phyloP scores from a whole-genome alignment of 2,797 vertebrate species.

The Diglossa cyanea region DNA sequence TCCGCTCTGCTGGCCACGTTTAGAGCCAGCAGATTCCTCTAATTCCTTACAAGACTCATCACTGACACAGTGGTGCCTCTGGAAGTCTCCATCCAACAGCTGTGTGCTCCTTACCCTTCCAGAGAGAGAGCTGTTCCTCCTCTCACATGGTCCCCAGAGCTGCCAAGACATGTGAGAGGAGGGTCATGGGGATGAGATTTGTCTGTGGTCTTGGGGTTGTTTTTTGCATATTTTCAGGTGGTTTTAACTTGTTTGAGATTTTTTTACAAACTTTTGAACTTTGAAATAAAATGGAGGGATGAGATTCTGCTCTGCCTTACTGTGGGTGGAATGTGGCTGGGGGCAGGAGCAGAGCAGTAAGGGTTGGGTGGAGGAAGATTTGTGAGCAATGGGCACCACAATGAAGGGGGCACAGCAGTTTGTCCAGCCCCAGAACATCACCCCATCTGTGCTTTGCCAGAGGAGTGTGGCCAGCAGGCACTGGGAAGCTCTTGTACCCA shows the following conservation, averaged over 20 bases:
- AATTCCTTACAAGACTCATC: neutral
- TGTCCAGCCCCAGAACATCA: neutral
- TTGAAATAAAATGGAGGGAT: conserved; percentile 25
- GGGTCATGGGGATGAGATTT: neutral
- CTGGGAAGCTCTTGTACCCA: neutral
- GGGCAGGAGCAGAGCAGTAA: neutral
- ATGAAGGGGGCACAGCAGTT: rapidly evolving
- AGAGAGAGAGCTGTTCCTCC: neutral
- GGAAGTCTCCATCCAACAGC: neutral
- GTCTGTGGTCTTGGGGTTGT: neutral
- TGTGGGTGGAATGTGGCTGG: neutral
- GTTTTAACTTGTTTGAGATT: neutral
- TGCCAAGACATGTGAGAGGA: neutral
- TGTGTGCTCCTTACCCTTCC: neutral
- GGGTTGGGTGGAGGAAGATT: neutral
- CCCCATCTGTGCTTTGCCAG: rapidly evolving
- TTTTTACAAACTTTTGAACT: neutral
- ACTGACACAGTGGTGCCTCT: neutral
- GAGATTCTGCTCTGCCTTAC: neutral
- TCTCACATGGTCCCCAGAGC: neutral
- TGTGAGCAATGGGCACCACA: neutral
- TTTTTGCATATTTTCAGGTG: neutral
- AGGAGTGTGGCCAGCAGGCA: neutral
- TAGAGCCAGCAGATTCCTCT: neutral
- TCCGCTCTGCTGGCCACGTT: rapidly evolving